These are phyloP conservation scores for Microcebus jonahi DNA, from an alignment of 2,113 vertebrate genomes.

Conservation along the genomic window DNA sequence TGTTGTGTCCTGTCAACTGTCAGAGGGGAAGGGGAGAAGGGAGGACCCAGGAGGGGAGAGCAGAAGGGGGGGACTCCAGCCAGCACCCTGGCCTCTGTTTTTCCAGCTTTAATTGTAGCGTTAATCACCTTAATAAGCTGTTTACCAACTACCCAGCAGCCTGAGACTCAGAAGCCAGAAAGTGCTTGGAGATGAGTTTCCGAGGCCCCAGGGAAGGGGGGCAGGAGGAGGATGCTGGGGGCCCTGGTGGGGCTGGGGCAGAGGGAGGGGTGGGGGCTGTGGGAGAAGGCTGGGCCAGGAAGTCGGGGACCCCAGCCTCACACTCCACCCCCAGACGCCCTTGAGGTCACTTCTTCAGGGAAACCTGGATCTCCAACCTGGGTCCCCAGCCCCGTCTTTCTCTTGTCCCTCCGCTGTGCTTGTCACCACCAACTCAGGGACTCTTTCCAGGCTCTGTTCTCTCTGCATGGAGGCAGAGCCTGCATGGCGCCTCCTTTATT, in stretches of 20 bases:
- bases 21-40: background rate
- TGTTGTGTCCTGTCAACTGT: conserved; percentile 56
- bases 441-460: background rate
- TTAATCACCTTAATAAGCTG: conserved; percentile 77
- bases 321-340: background rate
- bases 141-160: conserved; percentile 73
- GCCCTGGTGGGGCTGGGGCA: background rate
- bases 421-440: background rate
- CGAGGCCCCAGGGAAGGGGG: background rate
- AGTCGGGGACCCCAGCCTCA: background rate
- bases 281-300: background rate
- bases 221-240: background rate
- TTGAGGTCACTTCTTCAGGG: background rate
- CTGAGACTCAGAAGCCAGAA: conserved; percentile 67
- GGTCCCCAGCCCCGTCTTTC: background rate
- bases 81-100: conserved; percentile 72
- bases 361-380: background rate
- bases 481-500: rapidly evolving
- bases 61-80: background rate
- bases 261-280: background rate
- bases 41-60: background rate
- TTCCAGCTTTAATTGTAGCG: conserved; percentile 73
- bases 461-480: background rate
- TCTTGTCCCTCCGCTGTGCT: background rate
- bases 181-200: conserved; percentile 70